Base-by-base conservation (phyloP, 2,888 invertebrate genomes). In the Nezara viridula region DNA sequence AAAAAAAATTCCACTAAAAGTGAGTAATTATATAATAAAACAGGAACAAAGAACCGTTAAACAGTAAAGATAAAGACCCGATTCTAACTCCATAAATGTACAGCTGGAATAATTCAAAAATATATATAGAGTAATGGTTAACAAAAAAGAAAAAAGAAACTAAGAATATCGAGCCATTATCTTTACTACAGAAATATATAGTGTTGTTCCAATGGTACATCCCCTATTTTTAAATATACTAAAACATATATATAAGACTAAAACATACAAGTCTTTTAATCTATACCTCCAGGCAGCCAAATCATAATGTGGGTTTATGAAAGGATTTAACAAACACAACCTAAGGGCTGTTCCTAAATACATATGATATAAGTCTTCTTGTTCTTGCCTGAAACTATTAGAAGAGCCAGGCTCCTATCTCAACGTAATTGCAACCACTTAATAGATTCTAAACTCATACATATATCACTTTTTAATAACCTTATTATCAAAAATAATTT, bases 21-120 rank as follows among this genome's bases (percentile, higher is more conserved):
- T 47, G n/a, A 37, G 47, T 85, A n/a, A 85, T 47, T 85, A 47
- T 40, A 47, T 47, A 85, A 85, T 85, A 47, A 81, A 81, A 81
- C 40, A 88, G 88, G 88, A 88, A 88, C 88, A 88, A 88, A 88
- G 77, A 88, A 88, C 88, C 88, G 60, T 77, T 88, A 19, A 37
- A 81, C 32, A 19, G 52, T 81, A 81, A 88, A 88, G 88, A 88
- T 88, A 88, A 88, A 88, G 88, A 88, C 88, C 44, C 73, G 32
- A 50, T 12, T 19, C 19, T 49, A 21, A 27, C 21, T 32, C 47
- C 49, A 50, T 86, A 50, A 86, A 50, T 85, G 44, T 52, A 86
- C 24, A 86, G n/a, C 60, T 86, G 86, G 49, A 50, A 49, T 86
- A 86, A 47, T 50, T 86, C 32, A 50, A 85, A 86, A 50, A 86